phyloP scores from a whole-genome alignment of 2,113 vertebrate genomes.

The Electrona antarctica region DNA sequence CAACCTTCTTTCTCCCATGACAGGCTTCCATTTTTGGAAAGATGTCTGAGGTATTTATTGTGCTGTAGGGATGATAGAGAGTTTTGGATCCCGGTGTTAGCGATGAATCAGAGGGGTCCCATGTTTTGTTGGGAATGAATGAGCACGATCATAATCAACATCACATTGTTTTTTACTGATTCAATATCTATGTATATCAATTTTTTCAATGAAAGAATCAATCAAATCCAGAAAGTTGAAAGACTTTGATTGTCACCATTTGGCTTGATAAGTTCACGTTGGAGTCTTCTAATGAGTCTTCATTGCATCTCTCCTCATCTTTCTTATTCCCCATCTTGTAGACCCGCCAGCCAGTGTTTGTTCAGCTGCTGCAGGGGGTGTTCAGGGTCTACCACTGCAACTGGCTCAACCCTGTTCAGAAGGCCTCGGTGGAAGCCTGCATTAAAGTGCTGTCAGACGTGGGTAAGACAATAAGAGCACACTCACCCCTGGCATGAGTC shows the following conservation, averaged over 20 bases:
- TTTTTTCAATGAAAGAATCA: no score
- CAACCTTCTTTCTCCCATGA: slow-evolving; percentile 65
- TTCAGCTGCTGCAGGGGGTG: slow-evolving; percentile 94
- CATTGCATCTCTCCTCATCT: neutral
- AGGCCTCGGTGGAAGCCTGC: slow-evolving; percentile 95
- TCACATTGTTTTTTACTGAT: no score
- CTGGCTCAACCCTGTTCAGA: slow-evolving; percentile 93
- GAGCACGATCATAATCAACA: neutral
- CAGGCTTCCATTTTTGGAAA: slow-evolving; percentile 81
- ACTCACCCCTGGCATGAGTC: neutral
- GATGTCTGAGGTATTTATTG: slow-evolving; percentile 84
- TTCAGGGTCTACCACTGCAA: slow-evolving; percentile 97
- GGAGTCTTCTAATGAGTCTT: neutral
- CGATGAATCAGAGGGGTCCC: slow-evolving; percentile 32
- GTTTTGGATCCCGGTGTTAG: slow-evolving; percentile 57
- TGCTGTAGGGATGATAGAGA: slow-evolving; percentile 58
- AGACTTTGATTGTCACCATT: no score
- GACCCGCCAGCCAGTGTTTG: slow-evolving; percentile 97
- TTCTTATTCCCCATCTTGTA: slow-evolving; percentile 62
- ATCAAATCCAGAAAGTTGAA: no score
- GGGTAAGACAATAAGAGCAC: slow-evolving; percentile 90
- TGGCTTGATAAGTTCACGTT: no score
- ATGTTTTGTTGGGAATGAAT: slow-evolving; percentile 32
- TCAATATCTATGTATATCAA: no score
- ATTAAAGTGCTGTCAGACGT: slow-evolving; percentile 98